These are phyloP conservation scores for Acleris cristana DNA, from an alignment of 2,888 invertebrate species.

Conservation along the genomic window DNA sequence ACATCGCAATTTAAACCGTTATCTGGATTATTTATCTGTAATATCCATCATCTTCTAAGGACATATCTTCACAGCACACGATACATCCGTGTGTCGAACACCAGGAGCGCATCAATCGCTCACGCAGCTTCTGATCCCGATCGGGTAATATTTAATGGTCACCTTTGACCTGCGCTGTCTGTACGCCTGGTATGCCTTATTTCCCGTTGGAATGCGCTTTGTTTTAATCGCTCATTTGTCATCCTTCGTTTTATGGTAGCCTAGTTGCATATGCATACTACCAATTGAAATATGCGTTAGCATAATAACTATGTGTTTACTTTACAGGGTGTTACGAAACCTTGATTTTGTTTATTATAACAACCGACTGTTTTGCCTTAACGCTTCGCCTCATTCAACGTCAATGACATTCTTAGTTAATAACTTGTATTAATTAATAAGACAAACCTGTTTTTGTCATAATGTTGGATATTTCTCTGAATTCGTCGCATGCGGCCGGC, in stretches of 20 bases:
- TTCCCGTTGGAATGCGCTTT: constrained; percentile 29
- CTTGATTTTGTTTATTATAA: too few relatives aligned
- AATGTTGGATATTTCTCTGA: constrained; percentile 2
- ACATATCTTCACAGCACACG: constrained; percentile 3
- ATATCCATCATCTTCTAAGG: too few relatives aligned
- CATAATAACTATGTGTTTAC: background rate
- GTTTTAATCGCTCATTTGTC: constrained; percentile 36
- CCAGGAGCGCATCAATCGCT: constrained; percentile 50
- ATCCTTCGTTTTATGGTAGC: constrained; percentile 27
- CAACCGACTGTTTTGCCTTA: too few relatives aligned
- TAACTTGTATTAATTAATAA: background rate
- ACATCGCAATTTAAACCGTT: too few relatives aligned
- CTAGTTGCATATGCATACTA: constrained; percentile 1
- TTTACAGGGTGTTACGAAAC: background rate
- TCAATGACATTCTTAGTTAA: too few relatives aligned
- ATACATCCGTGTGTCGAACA: constrained; percentile 42
- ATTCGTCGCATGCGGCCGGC: constrained; percentile 56
- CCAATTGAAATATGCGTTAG: background rate
- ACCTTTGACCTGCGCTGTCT: constrained; percentile 44
- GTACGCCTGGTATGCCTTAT: constrained; percentile 9
- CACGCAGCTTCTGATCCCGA: constrained; percentile 47
- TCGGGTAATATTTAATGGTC: constrained; percentile 49
- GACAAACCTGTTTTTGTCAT: background rate
- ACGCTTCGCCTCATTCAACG: too few relatives aligned
- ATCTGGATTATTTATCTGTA: too few relatives aligned